Percentiles rank a stretch among this genome's conserved stretches.
Conservation (phyloP, 2,888 invertebrate genomes). For the Ophion ventricosus region DNA sequence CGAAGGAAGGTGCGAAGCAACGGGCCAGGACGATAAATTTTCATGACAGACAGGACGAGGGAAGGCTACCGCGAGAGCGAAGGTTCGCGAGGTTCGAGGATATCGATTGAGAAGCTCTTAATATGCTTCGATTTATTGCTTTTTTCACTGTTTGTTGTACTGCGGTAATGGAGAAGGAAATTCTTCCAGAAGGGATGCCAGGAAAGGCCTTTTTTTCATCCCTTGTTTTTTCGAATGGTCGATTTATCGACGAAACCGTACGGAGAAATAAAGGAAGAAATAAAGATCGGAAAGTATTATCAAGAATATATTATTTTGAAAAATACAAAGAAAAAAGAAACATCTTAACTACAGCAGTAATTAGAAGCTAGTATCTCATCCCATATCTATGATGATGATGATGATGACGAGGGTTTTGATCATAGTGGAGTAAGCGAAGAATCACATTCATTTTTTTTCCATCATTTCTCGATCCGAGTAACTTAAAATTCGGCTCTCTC, state of each 20-base stretch:
- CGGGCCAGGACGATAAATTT: constrained; percentile 43
- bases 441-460: not conserved
- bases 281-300: too few relatives aligned
- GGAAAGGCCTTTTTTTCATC: not conserved
- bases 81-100: not conserved
- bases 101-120: constrained; percentile 42
- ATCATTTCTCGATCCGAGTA: not conserved
- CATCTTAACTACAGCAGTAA: too few relatives aligned
- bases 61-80: constrained; percentile 9
- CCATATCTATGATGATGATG: too few relatives aligned
- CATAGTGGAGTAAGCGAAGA: too few relatives aligned
- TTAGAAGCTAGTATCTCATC: too few relatives aligned
- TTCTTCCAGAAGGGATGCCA: constrained; percentile 16
- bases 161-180: constrained; percentile 33
- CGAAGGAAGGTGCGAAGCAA: not conserved
- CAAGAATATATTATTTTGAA: too few relatives aligned
- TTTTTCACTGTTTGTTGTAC: constrained; percentile 18
- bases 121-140: constrained; percentile 49
- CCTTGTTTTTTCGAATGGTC: constrained; percentile 6
- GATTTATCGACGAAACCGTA: too few relatives aligned
- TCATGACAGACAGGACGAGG: constrained; percentile 39
- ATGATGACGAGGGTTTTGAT: too few relatives aligned
- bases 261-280: too few relatives aligned
- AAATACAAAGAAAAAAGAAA: too few relatives aligned
- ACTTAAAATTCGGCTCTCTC: not conserved